Base-by-base conservation (phyloP, 2,888 invertebrate genomes). In the Dicyrtoma fusca region DNA sequence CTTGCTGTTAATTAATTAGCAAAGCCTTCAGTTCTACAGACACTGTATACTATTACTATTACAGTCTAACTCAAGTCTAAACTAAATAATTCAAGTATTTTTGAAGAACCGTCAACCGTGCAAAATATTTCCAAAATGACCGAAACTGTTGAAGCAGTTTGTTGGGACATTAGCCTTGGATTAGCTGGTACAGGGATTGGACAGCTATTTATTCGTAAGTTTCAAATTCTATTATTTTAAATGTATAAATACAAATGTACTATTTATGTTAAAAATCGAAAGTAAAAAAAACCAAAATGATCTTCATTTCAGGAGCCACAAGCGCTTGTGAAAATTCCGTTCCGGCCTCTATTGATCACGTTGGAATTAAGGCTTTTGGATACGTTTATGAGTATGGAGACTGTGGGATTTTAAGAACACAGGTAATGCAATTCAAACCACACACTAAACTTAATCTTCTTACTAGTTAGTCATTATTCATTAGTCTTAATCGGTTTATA, bases 271-370 rank as follows among this genome's bases (percentile, higher is more conserved):
- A 11, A 51, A 11, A n/a, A 11, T 51, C 42, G 61, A 61, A 61
- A 26, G 44, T 6, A 44, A 3, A 23, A 8, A n/a, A 21, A 21
- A 45, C 17, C n/a, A 42, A 21, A 11, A 59, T 21, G 23, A 25
- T 13, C 13, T 44, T 55, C 4, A 11, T 26, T 62, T 8, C 26
- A 70, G 73, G 66, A 45, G 73, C 70, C 10, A 73, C 73, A 1
- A 74, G 74, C 44, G 53, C 57, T 4, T 73, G 70, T 14, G 47
- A 47, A 44, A 64, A 70, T 19, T 70, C 59, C 23, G 76, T 76
- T 1, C 79, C 79, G n/a, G 75, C 76, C n/a, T 76, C 75, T 13
- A 72, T 79, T n/a, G 79, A 79, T 49, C 79, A 79, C 59, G 79
- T 78, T 11, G 79, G 79, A 14, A 49, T 79, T 14, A 74, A 75